Base-by-base conservation (phyloP, 1,140 invertebrate genomes). In the Diplogasteroides magnus region DNA sequence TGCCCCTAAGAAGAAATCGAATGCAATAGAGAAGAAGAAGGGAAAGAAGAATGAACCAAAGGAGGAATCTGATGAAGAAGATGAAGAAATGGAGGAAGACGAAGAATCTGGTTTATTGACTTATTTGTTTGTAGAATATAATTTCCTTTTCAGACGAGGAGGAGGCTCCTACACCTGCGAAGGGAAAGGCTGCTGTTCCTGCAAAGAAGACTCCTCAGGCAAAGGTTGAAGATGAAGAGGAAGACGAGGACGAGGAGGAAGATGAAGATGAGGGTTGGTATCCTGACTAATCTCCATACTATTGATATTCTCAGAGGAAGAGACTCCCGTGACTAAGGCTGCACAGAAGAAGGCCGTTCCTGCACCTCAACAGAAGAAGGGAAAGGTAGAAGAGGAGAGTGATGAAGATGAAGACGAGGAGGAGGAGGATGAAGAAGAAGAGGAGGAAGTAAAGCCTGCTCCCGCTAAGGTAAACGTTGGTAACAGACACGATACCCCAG, bases 1-100 rank as follows among this genome's bases (percentile, higher is more conserved):
- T n/a, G n/a, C n/a, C n/a, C n/a, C n/a, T n/a, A n/a, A n/a, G n/a
- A n/a, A n/a, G n/a, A n/a, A n/a, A n/a, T n/a, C n/a, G n/a, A n/a
- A n/a, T n/a, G n/a, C n/a, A n/a, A n/a, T n/a, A n/a, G n/a, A n/a
- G n/a, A n/a, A n/a, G n/a, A n/a, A n/a, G n/a, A n/a, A n/a, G n/a
- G n/a, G n/a, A n/a, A n/a, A n/a, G n/a, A n/a, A n/a, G n/a, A n/a
- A n/a, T 6, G 59, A 60, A 25, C 59, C 59, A 13, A 55, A 69
- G 28, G 63, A 61, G 2, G 68, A 64, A 14, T 59, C 61, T 14
- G 67, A 68, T 15, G 67, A 68, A n/a, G 67, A 68, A 28, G 67
- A 68, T n/a, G 67, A 68, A 48, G 59, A 37, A n/a, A 56, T 57
- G 11, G 72, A 71, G 25, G 69, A 64, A 15, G 62, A 71, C 14